Conservation (phyloP, 2,888 invertebrate species). For the Bombylius discolor region DNA sequence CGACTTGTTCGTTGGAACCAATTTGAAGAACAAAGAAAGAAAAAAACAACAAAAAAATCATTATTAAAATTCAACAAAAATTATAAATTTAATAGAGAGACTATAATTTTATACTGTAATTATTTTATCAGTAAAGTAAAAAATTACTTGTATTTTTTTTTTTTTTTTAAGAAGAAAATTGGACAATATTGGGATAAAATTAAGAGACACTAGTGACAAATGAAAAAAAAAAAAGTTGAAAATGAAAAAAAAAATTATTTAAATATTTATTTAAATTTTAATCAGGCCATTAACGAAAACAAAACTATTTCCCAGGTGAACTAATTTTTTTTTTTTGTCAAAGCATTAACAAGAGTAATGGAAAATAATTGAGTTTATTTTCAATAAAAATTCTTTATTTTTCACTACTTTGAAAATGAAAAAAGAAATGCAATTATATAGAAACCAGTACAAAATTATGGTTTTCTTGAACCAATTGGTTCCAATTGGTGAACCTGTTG, state of each 20-base stretch:
- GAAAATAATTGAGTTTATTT: too few species aligned
- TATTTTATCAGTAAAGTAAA: background rate
- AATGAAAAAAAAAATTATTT: constrained; percentile 14
- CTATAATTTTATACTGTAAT: background rate
- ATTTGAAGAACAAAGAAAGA: constrained; percentile 16
- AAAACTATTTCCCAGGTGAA: constrained; percentile 16
- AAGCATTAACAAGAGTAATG: too few species aligned
- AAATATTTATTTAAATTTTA: constrained; percentile 10
- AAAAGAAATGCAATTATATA: background rate
- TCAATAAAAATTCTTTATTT: too few species aligned
- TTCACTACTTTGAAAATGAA: background rate
- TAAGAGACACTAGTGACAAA: constrained; percentile 39
- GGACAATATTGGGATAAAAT: constrained; percentile 11
- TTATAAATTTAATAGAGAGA: too few species aligned
- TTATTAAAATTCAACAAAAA: too few species aligned
- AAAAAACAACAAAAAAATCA: too few species aligned
- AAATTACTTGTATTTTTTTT: background rate
- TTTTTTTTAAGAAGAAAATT: background rate
- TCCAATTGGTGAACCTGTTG: constrained; percentile 25
- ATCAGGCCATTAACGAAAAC: constrained; percentile 16
- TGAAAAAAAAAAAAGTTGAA: constrained; percentile 16
- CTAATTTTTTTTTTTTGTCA: background rate
- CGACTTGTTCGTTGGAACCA: constrained; percentile 25
- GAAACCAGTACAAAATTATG: constrained; percentile 9
- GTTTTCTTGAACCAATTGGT: constrained; percentile 21